Evolutionary conservation across 2,797 vertebrate species (phyloP), one percentile per base, ranked within the genome.

Genomic region (Anableps anableps): DNA sequence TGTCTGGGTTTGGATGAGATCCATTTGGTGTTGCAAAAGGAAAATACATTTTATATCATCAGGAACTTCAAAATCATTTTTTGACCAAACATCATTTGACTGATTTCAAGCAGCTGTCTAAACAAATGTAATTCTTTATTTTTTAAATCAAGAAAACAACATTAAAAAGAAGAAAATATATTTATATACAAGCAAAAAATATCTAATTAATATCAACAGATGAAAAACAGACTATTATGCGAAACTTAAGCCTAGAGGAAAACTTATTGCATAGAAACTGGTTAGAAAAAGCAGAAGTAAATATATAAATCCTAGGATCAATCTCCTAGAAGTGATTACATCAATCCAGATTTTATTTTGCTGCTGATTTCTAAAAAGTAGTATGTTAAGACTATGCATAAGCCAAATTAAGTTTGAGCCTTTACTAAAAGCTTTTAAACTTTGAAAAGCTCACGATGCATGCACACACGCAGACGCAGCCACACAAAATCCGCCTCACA

Each of bases 401-500:
- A 82, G 1, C 58, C 7, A 83, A 87, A 80, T 38, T 48, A 58
- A 55, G 50, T 82, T 66, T 64, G 60, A 85, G 78, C 55, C 19
- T 51, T 14, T 41, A 82, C 36, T 34, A 76, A 83, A 89, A 77
- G 51, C 75, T 43, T 86, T 77, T 14, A 84, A 90, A 77, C 47
- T 92, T 80, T 78, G 74, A 66, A 87, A 84, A 78, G 58, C 80
- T 83, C 19, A 76, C 51, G 64, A 51, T 31, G 41, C 68, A 58
- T 43, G 41, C 76, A 53, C 81, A 62, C 60, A 34, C 64, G 38
- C 64, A 19, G 36, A 38, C 43, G 75, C 55, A 80, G 8, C 71
- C 79, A 85, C 74, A 88, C 76, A 82, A 51, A 87, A 55, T 43
- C 60, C 74, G 79, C 76, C 85, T 87, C 79, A 83, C 75, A 83